phyloP scores from a whole-genome alignment of 2,888 invertebrate genomes.

The Lamproptera curius region DNA sequence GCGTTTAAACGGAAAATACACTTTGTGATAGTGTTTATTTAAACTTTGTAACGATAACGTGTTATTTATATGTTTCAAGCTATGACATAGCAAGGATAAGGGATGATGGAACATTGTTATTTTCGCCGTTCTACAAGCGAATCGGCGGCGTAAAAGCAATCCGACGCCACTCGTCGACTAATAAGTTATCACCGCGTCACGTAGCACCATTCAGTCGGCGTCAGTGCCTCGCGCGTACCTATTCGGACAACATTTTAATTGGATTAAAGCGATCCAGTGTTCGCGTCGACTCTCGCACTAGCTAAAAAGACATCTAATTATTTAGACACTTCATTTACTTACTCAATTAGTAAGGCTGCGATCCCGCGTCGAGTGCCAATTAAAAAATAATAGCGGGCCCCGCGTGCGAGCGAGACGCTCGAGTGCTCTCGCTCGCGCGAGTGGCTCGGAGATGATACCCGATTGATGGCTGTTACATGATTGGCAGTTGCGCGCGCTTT shows the following conservation, averaged over 20 bases:
- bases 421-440: conserved; percentile 44
- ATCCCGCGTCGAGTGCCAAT: conserved; percentile 68
- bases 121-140: too few species aligned
- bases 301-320: conserved; percentile 68
- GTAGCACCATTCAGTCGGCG: too few species aligned
- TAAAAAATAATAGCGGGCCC: conserved; percentile 71
- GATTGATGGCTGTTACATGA: conserved; percentile 42
- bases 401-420: conserved; percentile 52
- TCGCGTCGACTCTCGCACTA: conserved; percentile 37
- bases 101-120: too few species aligned
- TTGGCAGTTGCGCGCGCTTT: conserved; percentile 31
- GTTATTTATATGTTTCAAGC: too few species aligned
- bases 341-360: conserved; percentile 70
- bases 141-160: too few species aligned
- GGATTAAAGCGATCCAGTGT: conserved; percentile 22
- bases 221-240: conserved; percentile 5
- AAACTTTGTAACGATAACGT: too few species aligned
- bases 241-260: conserved; percentile 20
- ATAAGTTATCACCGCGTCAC: too few species aligned
- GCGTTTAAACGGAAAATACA: too few species aligned
- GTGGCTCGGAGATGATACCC: conserved; percentile 55
- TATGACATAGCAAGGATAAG: too few species aligned
- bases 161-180: too few species aligned
- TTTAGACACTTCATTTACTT: conserved; percentile 73
- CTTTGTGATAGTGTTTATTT: too few species aligned